Evolutionary conservation across 2,797 vertebrate species (phyloP).

Genomic region (Poecilia velifera): DNA sequence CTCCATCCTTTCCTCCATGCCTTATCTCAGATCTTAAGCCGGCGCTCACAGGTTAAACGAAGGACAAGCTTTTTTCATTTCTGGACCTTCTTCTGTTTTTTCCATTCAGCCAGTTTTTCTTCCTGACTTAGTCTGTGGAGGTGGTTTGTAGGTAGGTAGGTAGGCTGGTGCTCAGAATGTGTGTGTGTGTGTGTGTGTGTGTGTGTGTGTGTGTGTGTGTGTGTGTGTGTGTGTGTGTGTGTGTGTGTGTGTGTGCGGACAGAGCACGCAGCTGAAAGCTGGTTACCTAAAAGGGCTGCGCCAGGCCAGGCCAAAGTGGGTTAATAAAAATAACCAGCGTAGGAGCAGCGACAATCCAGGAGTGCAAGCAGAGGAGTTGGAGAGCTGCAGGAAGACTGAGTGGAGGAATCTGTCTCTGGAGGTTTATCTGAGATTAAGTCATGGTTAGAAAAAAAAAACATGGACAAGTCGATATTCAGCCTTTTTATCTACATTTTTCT

Average conservation of each 20-base stretch:
- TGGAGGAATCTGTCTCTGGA: constrained; percentile 53
- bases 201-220: too few species aligned
- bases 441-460: background rate
- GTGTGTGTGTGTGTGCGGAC: constrained; percentile 66
- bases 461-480: constrained; percentile 7
- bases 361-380: constrained; percentile 79
- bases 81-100: constrained; percentile 66
- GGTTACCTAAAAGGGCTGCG: constrained; percentile 84
- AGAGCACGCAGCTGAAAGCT: constrained; percentile 82
- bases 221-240: constrained; percentile 59
- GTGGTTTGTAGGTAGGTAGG: constrained; percentile 74
- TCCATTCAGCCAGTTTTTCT: constrained; percentile 69
- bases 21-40: constrained; percentile 53
- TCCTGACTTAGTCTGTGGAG: constrained; percentile 76
- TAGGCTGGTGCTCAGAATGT: constrained; percentile 45
- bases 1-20: constrained; percentile 1
- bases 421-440: constrained; percentile 48
- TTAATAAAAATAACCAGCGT: constrained; percentile 87
- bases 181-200: too few species aligned
- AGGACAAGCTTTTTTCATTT: constrained; percentile 61
- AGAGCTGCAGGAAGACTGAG: constrained; percentile 57
- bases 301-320: constrained; percentile 84
- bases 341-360: constrained; percentile 81
- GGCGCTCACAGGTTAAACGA: constrained; percentile 53
- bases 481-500: background rate